A percentile compares a stretch with the other conserved stretches of the same genome.
Evolutionary conservation across 2,797 vertebrate genomes (phyloP).

Genomic region (Neomorphus geoffroyi): DNA sequence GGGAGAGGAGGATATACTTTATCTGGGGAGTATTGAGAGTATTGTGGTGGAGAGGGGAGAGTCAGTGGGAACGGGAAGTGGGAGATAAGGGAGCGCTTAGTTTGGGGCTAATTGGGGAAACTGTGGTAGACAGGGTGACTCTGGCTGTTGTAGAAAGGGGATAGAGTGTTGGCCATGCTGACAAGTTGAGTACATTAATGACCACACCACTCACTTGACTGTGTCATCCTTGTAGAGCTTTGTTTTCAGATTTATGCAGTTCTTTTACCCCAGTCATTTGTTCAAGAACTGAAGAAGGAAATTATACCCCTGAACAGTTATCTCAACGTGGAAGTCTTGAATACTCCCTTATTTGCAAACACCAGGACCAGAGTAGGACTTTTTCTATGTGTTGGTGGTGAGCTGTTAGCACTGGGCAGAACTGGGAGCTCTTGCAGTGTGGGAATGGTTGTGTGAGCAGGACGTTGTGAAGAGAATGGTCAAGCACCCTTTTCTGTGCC

Average conservation of each 20-base stretch:
- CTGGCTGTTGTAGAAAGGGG: not conserved
- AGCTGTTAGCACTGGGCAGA: not conserved
- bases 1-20: not conserved
- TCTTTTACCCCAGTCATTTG: not conserved
- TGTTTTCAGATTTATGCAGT: not conserved
- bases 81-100: not conserved
- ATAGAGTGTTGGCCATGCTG: not conserved
- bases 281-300: not conserved
- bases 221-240: not conserved
- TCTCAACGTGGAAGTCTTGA: not conserved
- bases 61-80: not conserved
- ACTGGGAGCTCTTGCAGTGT: not conserved
- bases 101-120: not conserved
- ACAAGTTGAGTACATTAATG: not conserved
- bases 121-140: not conserved
- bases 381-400: not conserved
- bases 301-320: not conserved
- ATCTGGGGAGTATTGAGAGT: not conserved
- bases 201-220: not conserved
- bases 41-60: not conserved
- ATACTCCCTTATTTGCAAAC: not conserved
- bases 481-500: not conserved
- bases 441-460: not conserved
- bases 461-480: not conserved
- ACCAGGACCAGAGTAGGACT: not conserved